Evolutionary conservation across 2,888 invertebrate genomes (phyloP), one percentile per base, ranked within the genome.

Genomic region (Cephus rjabovi): DNA sequence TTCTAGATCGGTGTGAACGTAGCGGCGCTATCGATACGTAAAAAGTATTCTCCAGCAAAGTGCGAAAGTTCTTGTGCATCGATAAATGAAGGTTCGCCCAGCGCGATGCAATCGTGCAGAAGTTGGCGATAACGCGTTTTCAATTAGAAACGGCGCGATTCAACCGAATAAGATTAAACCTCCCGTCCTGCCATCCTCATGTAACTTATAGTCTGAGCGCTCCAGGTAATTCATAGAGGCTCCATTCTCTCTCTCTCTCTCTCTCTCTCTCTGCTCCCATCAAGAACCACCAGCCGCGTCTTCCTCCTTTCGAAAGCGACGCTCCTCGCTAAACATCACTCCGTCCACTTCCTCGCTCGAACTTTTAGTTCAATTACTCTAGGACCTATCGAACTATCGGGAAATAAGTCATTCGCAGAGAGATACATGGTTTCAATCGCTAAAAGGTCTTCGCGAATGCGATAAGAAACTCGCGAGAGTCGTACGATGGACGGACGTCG

Each of bases 91-190:
- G 73, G 73, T 76, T 31, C 34, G 34, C 30, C 76, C 73, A 74
- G 76, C 37, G 75, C 80, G 82, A 90, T 88, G 89, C 88, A 89
- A 90, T 91, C 90, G 89, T 86, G 88, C 84, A 89, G 91, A 91
- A 91, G 89, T 84, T 85, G 81, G 83, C 85, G 91, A 91, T 91
- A 91, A 91, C 89, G 86, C 88, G 88, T 86, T 89, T 91, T 90
- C 91, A 91, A 91, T 91, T 91, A 91, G 85, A 81, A 82, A 76
- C 82, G 83, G 79, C 78, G 80, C 76, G 81, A 81, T 84, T 84
- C 84, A 81, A 31, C 70, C 70, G 70, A 70, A n/a, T 31, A 31
- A 31, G 70, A 37, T 40, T 40, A 40, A 40, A 40, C 40, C 40
- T 15, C 15, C 4, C 6, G 40, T 6, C 1, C 40, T 40, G 40